These are phyloP conservation scores for Xenopus laevis DNA, from an alignment of 2,113 vertebrate genomes.

Conservation along the genomic window DNA sequence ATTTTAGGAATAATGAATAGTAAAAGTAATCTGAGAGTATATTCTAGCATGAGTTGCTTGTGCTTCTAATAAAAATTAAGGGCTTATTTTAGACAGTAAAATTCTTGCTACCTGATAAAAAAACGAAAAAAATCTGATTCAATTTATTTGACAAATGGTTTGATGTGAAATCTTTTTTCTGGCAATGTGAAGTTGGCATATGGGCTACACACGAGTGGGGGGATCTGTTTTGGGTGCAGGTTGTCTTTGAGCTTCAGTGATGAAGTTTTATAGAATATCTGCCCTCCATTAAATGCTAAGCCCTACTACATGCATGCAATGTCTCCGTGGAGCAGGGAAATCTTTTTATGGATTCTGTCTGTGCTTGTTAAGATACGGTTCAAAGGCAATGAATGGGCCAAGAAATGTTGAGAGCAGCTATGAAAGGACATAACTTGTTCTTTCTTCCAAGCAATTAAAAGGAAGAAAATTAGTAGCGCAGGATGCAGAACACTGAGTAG, in stretches of 20 bases:
- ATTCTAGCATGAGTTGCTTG: neutral
- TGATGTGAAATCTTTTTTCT: neutral
- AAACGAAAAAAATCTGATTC: too few relatives aligned
- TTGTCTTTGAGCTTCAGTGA: too few relatives aligned
- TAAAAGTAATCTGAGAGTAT: neutral
- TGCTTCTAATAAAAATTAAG: neutral
- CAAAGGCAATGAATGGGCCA: slow-evolving; percentile 43
- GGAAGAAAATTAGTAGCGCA: slow-evolving; percentile 22
- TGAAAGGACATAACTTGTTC: slow-evolving; percentile 33
- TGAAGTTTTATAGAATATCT: slow-evolving; percentile 25
- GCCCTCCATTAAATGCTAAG: slow-evolving; percentile 15
- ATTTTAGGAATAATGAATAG: neutral
- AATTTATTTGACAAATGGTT: slow-evolving; percentile 18
- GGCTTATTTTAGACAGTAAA: too few relatives aligned
- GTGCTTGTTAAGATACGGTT: slow-evolving; percentile 44
- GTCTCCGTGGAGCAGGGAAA: slow-evolving; percentile 10
- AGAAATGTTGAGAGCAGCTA: slow-evolving; percentile 41
- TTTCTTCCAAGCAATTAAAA: slow-evolving; percentile 41
- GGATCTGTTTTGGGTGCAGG: slow-evolving; percentile 12
- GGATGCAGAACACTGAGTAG: slow-evolving; percentile 20
- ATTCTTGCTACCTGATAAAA: neutral
- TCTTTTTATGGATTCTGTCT: slow-evolving; percentile 41
- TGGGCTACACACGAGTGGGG: neutral
- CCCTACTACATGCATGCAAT: slow-evolving; percentile 17
- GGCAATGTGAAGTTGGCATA: neutral